Evolutionary conservation across 64 coral and sea anemone genomes (phyloP).

Genomic region (Montipora capricornis): DNA sequence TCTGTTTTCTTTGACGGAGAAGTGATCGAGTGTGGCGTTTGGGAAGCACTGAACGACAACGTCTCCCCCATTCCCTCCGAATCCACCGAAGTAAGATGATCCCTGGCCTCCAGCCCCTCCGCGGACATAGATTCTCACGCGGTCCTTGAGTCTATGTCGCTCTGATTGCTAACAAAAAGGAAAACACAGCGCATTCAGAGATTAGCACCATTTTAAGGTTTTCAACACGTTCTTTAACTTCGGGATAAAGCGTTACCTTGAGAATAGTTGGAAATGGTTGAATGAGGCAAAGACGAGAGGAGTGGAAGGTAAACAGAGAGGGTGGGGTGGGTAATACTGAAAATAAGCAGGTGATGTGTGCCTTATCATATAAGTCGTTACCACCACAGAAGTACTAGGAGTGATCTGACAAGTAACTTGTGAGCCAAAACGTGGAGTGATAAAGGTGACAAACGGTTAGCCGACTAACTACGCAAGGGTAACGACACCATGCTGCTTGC

Average conservation of each 20-base stretch:
- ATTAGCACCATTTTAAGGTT: not conserved
- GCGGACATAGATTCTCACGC: slow-evolving; percentile 83
- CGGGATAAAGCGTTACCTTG: too few species aligned
- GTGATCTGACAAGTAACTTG: too few species aligned
- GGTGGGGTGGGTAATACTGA: too few species aligned
- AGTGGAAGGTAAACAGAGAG: too few species aligned
- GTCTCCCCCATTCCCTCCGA: slow-evolving; percentile 96
- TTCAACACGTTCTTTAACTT: too few species aligned
- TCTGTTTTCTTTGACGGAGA: slow-evolving; percentile 90
- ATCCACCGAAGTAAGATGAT: slow-evolving; percentile 78
- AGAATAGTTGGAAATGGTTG: too few species aligned
- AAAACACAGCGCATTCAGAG: not conserved
- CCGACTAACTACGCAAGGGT: not conserved
- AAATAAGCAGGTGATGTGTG: too few species aligned
- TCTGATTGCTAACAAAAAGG: slow-evolving; percentile 61
- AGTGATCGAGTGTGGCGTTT: slow-evolving; percentile 79
- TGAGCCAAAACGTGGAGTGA: too few species aligned
- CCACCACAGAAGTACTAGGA: too few species aligned
- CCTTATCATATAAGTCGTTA: too few species aligned
- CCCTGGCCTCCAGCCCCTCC: slow-evolving; percentile 97
- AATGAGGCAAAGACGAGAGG: too few species aligned
- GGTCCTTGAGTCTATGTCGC: slow-evolving; percentile 73
- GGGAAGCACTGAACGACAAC: slow-evolving; percentile 87
- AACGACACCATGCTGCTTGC: not conserved
- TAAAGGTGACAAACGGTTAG: too few species aligned